Conservation (phyloP, 1,140 invertebrate genomes). For the Diplogasteroides magnus region DNA sequence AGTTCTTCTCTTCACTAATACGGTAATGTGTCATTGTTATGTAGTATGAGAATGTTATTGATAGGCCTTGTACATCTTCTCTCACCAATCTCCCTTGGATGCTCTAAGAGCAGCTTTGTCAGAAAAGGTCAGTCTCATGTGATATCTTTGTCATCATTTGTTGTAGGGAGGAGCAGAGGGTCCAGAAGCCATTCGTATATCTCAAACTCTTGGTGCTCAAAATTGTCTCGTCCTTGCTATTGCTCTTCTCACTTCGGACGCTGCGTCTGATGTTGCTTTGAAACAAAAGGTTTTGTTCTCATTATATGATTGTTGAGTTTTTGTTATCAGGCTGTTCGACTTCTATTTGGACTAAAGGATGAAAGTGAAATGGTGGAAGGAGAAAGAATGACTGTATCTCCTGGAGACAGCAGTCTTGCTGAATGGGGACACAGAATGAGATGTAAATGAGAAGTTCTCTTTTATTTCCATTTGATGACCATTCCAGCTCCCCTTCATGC, state of each 20-base stretch:
- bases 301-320: background rate
- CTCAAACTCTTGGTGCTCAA: conserved; percentile 15
- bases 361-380: background rate
- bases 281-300: conserved; percentile 14
- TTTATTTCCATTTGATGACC: background rate
- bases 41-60: background rate
- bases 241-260: conserved; percentile 5
- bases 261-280: conserved; percentile 14
- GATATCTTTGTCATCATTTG: background rate
- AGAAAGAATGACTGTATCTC: background rate
- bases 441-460: background rate
- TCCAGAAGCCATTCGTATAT: background rate
- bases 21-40: background rate
- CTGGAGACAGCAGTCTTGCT: conserved; percentile 18
- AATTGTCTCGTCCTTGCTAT: conserved; percentile 15
- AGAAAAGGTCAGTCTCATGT: background rate
- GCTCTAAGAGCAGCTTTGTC: background rate
- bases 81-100: background rate
- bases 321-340: background rate
- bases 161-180: conserved; percentile 18
- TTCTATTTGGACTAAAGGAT: background rate
- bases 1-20: background rate
- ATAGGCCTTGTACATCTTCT: background rate
- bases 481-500: conserved; percentile 14
- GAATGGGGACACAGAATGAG: conserved; percentile 26